Percentiles rank a stretch among this genome's conserved stretches.
Conservation (phyloP, 2,113 vertebrate species). For the Thinocorus orbignyianus region DNA sequence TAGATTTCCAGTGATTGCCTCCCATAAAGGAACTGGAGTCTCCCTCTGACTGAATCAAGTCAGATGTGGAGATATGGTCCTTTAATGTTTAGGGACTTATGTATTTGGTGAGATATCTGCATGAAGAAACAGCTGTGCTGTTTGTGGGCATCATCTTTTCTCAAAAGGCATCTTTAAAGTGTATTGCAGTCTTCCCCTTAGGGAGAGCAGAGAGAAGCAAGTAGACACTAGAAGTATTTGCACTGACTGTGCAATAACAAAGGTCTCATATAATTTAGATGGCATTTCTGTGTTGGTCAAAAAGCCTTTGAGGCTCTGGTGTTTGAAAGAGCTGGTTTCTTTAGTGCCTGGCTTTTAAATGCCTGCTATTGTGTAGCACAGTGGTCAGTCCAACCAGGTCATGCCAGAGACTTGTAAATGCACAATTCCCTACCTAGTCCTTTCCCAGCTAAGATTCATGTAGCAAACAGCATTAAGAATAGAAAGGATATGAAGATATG, state of each 20-base stretch:
- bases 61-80: neutral
- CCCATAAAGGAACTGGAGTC: neutral
- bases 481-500: neutral
- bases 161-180: neutral
- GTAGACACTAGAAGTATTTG: neutral
- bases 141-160: neutral
- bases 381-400: neutral
- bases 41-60: neutral
- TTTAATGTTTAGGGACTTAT: neutral
- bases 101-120: neutral
- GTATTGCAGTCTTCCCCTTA: neutral
- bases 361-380: neutral
- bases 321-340: neutral
- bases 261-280: neutral
- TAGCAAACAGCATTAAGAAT: neutral
- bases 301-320: neutral
- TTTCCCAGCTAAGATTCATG: neutral
- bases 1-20: neutral
- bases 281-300: neutral
- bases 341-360: neutral
- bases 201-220: neutral
- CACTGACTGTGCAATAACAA: neutral
- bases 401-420: neutral
- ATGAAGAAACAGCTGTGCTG: neutral
- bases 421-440: neutral